Evolutionary conservation across 2,113 vertebrate genomes (phyloP).

Genomic region (Mastomys coucha): DNA sequence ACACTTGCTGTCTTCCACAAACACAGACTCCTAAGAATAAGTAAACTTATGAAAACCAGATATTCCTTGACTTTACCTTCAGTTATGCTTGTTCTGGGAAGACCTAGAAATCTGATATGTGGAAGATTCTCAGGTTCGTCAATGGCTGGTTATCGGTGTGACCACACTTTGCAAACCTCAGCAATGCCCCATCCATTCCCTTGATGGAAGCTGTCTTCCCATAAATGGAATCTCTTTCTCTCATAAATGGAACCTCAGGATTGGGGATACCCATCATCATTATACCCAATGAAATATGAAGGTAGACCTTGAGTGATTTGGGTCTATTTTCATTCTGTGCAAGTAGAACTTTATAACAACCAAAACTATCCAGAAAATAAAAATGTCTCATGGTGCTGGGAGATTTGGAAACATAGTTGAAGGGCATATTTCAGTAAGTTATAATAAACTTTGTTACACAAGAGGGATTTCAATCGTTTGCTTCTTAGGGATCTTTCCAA

Average conservation of each 20-base stretch:
- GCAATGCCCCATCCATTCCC: not conserved
- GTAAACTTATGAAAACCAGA: not conserved
- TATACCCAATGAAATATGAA: not conserved
- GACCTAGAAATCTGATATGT: not conserved
- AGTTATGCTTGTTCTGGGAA: not conserved
- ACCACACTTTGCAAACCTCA: not conserved
- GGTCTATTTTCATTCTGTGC: not conserved
- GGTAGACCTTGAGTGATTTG: not conserved
- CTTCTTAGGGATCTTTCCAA: constrained; percentile 3
- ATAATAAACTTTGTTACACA: constrained; percentile 44
- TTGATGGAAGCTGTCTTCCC: not conserved
- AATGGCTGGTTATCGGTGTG: not conserved
- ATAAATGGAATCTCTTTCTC: not conserved
- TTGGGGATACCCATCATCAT: not conserved
- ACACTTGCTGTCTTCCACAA: no score
- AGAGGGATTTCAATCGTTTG: constrained; percentile 14
- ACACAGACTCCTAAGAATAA: not conserved
- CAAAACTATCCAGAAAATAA: constrained; percentile 18
- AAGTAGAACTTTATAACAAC: constrained; percentile 12
- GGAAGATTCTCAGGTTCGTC: not conserved
- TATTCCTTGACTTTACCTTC: not conserved
- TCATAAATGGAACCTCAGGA: not conserved
- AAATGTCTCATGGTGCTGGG: not conserved
- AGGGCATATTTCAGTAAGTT: not conserved
- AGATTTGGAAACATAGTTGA: constrained; percentile 38